phyloP scores from a whole-genome alignment of 2,113 vertebrate species.

The Forbesichthys agassizii region DNA sequence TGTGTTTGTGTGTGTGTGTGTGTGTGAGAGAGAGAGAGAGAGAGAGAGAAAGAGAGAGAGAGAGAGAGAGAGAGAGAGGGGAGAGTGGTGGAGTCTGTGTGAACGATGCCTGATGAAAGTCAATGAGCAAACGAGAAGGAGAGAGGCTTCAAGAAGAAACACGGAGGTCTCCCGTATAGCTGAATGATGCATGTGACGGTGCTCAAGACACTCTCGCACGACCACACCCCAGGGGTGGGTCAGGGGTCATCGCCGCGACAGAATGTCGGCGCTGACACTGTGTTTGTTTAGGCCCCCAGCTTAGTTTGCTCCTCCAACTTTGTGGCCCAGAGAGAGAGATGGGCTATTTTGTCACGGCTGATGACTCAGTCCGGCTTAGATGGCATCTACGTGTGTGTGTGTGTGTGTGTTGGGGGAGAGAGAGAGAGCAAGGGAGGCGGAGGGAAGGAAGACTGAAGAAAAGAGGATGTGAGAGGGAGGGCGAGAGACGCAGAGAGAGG shows the following conservation, averaged over 20 bases:
- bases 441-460: conserved; percentile 40
- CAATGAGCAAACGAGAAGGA: conserved; percentile 27
- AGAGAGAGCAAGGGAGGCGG: conserved; percentile 27
- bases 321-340: conserved; percentile 35
- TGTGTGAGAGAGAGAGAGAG: too few relatives aligned
- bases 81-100: not conserved
- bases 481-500: conserved; percentile 38
- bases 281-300: too few relatives aligned
- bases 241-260: conserved; percentile 44
- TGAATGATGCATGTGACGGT: conserved; percentile 62
- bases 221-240: conserved; percentile 50
- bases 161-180: conserved; percentile 34
- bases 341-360: conserved; percentile 44
- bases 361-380: conserved; percentile 36
- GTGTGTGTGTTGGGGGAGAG: conserved; percentile 13
- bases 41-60: not conserved
- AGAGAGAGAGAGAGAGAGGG: too few relatives aligned
- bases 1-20: too few relatives aligned
- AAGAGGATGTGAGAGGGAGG: conserved; percentile 45
- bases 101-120: conserved; percentile 29
- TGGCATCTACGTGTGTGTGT: too few relatives aligned
- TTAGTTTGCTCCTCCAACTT: conserved; percentile 35
- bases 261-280: not conserved
- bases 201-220: conserved; percentile 39
- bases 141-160: conserved; percentile 12